Base-by-base conservation (phyloP, 2,113 vertebrate species). In the Scomber japonicus region DNA sequence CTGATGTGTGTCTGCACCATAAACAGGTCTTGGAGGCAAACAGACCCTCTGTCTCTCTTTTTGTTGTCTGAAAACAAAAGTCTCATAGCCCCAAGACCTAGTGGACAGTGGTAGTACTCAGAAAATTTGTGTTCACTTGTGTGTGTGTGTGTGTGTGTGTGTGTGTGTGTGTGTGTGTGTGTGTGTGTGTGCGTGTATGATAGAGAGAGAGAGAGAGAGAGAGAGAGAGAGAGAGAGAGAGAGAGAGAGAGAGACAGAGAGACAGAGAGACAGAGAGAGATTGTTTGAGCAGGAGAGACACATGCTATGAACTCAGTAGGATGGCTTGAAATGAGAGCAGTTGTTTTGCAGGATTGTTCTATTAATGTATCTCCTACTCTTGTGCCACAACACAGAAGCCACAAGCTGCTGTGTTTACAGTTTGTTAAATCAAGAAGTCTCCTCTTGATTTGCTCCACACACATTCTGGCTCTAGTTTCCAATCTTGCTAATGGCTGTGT, bases 71-170 rank as follows among this genome's bases (percentile, higher is more conserved):
- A 64, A 40, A 40, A 40, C 35, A 40, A 91, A 89, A 91, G 89
- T 89, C 81, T 88, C 91, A 91, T 91, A 91, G 83, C 86, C 81
- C 53, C 90, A 81, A 76, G 83, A 84, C 83, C 85, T 83, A 69
- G 24, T 27, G 17, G 55, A 83, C 82, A 85, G 70, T 14, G 44
- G 69, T 70, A 6, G 67, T 70, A 54, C 61, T 54, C 31, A 51
- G 65, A 57, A 72, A 67, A 74, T 87, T 24, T 63, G 51, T 75
- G 44, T 84, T 56, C 61, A 51, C 46, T 21, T 40, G 15, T 53
- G 16, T 75, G 71, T 59, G n/a, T 51, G 63, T 44, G 55, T 56
- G 17, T 55, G 60, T 57, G 24, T 35, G 17, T 55, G 63, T 44
- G 55, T 56, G 17, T 55, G 60, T 57, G 24, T 35, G 17, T 40